Evolutionary conservation across 2,113 vertebrate genomes (phyloP).

Genomic region (Macroglossus sobrinus): DNA sequence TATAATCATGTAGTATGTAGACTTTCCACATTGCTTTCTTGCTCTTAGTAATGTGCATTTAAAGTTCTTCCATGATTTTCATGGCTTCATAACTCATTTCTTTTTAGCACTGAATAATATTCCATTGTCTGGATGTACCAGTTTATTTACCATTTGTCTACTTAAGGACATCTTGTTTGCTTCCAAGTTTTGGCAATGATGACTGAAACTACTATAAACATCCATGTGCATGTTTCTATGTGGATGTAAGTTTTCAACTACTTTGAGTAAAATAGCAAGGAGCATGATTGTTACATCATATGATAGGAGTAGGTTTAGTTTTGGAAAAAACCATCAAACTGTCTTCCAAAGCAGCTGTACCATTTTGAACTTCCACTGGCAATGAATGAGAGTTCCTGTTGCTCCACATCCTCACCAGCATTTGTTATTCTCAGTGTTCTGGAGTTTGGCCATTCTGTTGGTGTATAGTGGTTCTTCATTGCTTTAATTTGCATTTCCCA

Average conservation of each 20-base stretch:
- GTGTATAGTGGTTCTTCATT: not conserved
- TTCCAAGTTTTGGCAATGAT: not conserved
- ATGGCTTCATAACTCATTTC: not conserved
- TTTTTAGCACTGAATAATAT: not conserved
- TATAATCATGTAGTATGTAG: not conserved
- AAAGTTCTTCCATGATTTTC: not conserved
- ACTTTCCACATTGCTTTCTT: not conserved
- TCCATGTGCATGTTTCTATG: not conserved
- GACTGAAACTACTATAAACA: not conserved
- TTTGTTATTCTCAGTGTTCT: not conserved
- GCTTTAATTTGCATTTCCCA: not conserved
- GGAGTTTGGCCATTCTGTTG: not conserved
- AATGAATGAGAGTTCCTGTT: not conserved
- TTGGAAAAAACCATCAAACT: not conserved
- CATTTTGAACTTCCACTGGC: not conserved
- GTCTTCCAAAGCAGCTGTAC: not conserved
- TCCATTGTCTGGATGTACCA: not conserved
- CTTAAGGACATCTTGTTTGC: not conserved
- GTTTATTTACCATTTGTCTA: not conserved
- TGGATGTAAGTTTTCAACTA: not conserved
- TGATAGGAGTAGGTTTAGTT: not conserved
- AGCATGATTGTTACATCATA: not conserved
- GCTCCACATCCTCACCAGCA: not conserved
- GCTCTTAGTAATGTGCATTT: not conserved
- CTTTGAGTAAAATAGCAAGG: not conserved